Base-by-base conservation (phyloP, 2,797 vertebrate species). In the Eptatretus atami region DNA sequence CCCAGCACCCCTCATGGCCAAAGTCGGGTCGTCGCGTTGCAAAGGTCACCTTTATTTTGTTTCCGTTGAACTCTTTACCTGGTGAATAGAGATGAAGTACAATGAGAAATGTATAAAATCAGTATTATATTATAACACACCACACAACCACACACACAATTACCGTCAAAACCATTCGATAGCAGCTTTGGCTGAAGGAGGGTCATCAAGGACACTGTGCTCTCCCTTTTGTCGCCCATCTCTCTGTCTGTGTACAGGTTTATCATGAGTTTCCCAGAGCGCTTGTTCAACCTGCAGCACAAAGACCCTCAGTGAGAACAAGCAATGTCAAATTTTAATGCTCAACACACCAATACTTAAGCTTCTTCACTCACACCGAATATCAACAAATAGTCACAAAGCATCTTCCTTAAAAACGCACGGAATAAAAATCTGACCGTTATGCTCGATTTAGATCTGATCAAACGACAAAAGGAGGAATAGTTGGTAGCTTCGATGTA, bases 51-150 rank as follows among this genome's bases (percentile, higher is more conserved):
- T 86, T 86, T 67, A 86, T 82, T 3, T 77, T 78, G 68, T 84
- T 86, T 15, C 82, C 83, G 1, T 77, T 78, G 57, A 86, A 87
- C n/a, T 87, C 82, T 64, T 87, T 82, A 9, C 81, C 80, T 82
- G 66, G 0, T 0, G 31, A 19, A n/a, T 1, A 8, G 31, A 44
- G 3, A 44, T 60, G 15, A 60, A 15, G 24, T 24, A 60, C 11
- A 11, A 9, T 2, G 15, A 60, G 9, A 9, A 9, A 8, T 9
- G 24, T 24, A 11, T 6, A 60, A 15, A 60, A 15, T 15, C 55
- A 60, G 6, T 9, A 15, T 15, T 11, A 60, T 44, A 5, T 5
- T 60, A 60, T 60, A 60, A 3, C 14, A 14, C 14, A 14, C 6
- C 31, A 44, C 6, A 8, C 55, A 15, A 8, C 11, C 8, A 8